A percentile compares a stretch with the other conserved stretches of the same genome.
Conservation (phyloP, 1,140 invertebrate species). For the Pemphigus obesinymphae region DNA sequence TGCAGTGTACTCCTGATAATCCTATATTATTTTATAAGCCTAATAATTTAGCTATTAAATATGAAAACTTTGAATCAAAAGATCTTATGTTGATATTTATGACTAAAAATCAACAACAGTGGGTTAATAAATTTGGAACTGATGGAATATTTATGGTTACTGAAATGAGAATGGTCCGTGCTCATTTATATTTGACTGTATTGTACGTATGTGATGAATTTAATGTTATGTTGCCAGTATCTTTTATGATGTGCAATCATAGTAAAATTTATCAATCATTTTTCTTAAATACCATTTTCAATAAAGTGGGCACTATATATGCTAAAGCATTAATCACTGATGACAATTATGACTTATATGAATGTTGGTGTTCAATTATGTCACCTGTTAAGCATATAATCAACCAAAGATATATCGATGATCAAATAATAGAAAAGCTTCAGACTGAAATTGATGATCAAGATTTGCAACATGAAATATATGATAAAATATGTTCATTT, state of each 20-base stretch:
- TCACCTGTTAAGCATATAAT: constrained; percentile 32
- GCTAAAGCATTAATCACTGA: constrained; percentile 35
- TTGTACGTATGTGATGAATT: constrained; percentile 36
- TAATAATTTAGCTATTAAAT: constrained; percentile 4
- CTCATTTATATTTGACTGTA: constrained; percentile 22
- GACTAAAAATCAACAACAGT: constrained; percentile 12
- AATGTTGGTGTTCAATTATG: constrained; percentile 36
- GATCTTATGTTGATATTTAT: constrained; percentile 35
- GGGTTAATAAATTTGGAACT: constrained; percentile 34
- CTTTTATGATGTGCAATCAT: constrained; percentile 28
- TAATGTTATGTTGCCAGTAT: constrained; percentile 25
- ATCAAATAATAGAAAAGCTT: constrained; percentile 34
- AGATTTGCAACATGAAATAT: constrained; percentile 28
- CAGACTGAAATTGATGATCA: constrained; percentile 26
- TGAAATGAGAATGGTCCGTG: constrained; percentile 27
- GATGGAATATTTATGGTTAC: constrained; percentile 37
- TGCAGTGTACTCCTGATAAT: constrained; percentile 19
- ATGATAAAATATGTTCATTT: constrained; percentile 35
- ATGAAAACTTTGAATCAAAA: constrained; percentile 4
- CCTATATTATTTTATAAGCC: constrained; percentile 31
- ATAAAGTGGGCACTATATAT: constrained; percentile 20
- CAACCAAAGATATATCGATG: constrained; percentile 32
- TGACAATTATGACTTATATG: constrained; percentile 34
- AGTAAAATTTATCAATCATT: constrained; percentile 36
- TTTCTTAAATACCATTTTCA: constrained; percentile 25